A percentile compares a stretch with the other conserved stretches of the same genome.
Conservation (phyloP, 2,797 vertebrate species). For the Halcyon smyrnensis region DNA sequence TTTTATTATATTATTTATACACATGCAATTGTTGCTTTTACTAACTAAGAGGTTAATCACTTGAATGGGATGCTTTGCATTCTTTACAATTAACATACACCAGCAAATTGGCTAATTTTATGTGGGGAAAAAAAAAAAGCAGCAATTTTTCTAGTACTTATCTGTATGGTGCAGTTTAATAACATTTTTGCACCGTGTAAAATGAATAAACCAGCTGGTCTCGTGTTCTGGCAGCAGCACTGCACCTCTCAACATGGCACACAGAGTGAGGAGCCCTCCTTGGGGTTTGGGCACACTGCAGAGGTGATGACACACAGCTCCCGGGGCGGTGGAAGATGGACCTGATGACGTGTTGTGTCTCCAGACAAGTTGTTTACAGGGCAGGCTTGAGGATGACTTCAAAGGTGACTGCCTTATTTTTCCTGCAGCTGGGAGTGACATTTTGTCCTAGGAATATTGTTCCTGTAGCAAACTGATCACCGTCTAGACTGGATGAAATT, state of each 20-base stretch:
- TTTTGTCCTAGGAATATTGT: background rate
- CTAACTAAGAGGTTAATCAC: conserved; percentile 84
- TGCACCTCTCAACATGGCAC: background rate
- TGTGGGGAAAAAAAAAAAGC: conserved; percentile 68
- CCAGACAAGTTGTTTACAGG: background rate
- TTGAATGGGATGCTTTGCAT: conserved; percentile 78
- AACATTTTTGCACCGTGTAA: conserved; percentile 72
- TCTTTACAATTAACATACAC: conserved; percentile 75
- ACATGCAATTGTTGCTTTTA: conserved; percentile 80
- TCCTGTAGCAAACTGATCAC: background rate
- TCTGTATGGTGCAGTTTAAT: conserved; percentile 79
- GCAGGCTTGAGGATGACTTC: background rate
- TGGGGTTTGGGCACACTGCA: background rate
- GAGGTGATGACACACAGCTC: conserved; percentile 22
- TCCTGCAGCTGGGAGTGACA: background rate
- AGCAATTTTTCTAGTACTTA: conserved; percentile 79
- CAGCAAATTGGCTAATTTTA: conserved; percentile 82
- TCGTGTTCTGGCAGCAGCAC: conserved; percentile 15
- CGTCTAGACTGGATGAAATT: background rate
- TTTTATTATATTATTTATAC: conserved; percentile 83
- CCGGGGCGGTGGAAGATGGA: background rate
- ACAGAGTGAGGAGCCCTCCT: background rate
- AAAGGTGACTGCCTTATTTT: conserved; percentile 10
- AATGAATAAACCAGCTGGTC: conserved; percentile 69
- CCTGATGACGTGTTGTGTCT: background rate